A percentile compares a stretch with the other conserved stretches of the same genome.
Conservation (phyloP, 2,888 invertebrate genomes). For the Rotaria macrura region DNA sequence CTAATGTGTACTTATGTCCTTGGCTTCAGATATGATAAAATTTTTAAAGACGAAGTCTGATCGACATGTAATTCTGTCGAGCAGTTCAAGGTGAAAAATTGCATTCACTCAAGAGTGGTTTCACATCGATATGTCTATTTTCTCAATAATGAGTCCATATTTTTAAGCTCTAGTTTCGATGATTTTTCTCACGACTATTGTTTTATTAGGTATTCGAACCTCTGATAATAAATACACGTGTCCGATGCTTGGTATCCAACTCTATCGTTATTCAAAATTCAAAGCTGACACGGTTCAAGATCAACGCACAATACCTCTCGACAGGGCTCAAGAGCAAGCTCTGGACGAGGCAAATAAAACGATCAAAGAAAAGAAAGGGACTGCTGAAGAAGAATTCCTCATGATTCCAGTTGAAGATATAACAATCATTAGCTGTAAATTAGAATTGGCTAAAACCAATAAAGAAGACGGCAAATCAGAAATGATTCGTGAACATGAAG, state of each 20-base stretch:
- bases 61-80: no score
- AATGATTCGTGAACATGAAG: background rate
- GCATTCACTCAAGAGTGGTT: no score
- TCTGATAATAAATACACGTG: background rate
- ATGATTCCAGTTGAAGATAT: background rate
- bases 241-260: background rate
- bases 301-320: background rate
- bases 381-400: background rate
- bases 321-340: background rate
- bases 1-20: no score
- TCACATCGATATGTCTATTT: no score
- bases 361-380: background rate
- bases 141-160: background rate
- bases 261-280: background rate
- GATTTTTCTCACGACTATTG: background rate
- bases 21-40: no score
- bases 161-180: background rate
- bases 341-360: background rate
- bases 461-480: background rate
- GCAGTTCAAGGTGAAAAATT: no score
- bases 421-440: background rate
- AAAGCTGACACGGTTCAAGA: background rate
- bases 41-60: no score
- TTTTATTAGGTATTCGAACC: background rate
- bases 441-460: background rate